Percentiles rank a stretch among this genome's conserved stretches.
Evolutionary conservation across 2,888 invertebrate species (phyloP).

Genomic region (Noctua comes): DNA sequence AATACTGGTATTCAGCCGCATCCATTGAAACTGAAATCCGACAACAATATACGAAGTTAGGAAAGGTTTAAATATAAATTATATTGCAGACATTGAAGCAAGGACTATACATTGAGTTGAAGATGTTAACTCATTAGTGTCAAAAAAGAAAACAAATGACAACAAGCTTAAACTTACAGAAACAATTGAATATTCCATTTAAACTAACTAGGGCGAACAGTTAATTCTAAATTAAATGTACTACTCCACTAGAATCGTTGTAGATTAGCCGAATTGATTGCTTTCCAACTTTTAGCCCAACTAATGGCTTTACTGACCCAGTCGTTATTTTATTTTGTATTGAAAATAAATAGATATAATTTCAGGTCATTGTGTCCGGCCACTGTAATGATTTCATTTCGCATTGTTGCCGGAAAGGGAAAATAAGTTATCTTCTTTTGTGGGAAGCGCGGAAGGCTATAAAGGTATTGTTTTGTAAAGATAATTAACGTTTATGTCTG

Average conservation of each 20-base stretch:
- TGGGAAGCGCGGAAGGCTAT: not conserved
- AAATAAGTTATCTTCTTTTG: not conserved
- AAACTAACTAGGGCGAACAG: not conserved
- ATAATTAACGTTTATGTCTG: not conserved
- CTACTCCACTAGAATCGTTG: constrained; percentile 1
- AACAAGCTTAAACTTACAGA: not conserved
- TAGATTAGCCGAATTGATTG: constrained; percentile 18
- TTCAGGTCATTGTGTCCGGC: constrained; percentile 8
- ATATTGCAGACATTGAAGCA: not conserved
- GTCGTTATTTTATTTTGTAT: not conserved
- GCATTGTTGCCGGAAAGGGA: not conserved
- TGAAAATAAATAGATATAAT: not conserved
- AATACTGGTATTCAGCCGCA: too few relatives aligned
- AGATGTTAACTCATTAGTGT: not conserved
- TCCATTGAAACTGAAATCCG: too few relatives aligned
- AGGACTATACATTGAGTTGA: not conserved
- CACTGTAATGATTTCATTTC: not conserved
- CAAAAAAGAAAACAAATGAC: constrained; percentile 7
- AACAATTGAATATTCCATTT: constrained; percentile 3
- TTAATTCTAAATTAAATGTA: constrained; percentile 1
- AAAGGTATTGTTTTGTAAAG: not conserved
- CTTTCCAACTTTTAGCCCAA: not conserved
- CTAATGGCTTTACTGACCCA: not conserved
- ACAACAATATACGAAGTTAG: too few relatives aligned
- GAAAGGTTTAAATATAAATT: not conserved